Evolutionary conservation across 1,140 invertebrate species (phyloP), one percentile per base, ranked within the genome.

Genomic region (Campoletis sonorensis): DNA sequence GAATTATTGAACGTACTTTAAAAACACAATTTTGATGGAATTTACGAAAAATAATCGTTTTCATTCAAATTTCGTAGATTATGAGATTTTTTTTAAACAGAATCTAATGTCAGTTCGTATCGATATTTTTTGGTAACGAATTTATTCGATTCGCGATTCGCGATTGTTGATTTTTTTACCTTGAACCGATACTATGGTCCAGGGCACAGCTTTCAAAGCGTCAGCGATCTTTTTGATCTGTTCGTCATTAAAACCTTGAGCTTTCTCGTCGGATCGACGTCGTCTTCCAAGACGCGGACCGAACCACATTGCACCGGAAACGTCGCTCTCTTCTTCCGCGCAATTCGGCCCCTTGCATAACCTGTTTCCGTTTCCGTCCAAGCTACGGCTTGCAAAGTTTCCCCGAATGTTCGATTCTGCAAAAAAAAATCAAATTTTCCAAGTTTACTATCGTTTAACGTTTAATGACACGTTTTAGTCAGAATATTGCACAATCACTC

Each of bases 231-330:
- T 51, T 7, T 89, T 86, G 23, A 89, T 78, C n/a, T 89, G 86
- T 4, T 85, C 81, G 7, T 81, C 80, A 27, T 84, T 18, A 81
- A 27, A 11, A 80, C 81, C 18, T 81, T 86, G 85, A 61, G 81
- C 49, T 30, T 86, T 88, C 13, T 84, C 84, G 7, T 84, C 85
- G 18, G 90, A 88, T 81, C 88, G 88, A 49, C 87, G 90, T 67
- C 89, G 85, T 75, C 88, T 87, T 21, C 91, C 91, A 0, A 92
- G 80, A 79, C 91, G 86, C 0, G 91, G 91, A 0, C 91, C 91
- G 67, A 92, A 92, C 91, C 91, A 92, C 85, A 92, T 89, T 30
- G 88, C 88, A 18, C 88, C 87, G 8, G 85, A 76, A n/a, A 85
- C 83, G 30, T 84, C 85, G 68, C 86, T 86, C 16, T 87, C 87